Conservation (phyloP, 2,888 invertebrate genomes). For the Blastobasis lacticolella region DNA sequence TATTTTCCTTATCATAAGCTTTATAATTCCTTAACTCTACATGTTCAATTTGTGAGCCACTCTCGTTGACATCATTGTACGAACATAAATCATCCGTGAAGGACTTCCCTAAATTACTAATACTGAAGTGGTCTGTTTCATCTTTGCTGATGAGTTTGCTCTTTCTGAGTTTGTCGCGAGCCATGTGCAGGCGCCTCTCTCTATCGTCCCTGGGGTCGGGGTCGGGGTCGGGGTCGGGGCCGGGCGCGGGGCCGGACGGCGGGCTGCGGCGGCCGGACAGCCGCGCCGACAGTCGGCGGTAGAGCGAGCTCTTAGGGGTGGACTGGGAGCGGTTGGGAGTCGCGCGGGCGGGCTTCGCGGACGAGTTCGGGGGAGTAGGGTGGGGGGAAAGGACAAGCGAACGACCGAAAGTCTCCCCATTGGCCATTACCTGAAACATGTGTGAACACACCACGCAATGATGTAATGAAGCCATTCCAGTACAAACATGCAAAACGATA, state of each 20-base stretch:
- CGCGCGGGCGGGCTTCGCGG: conserved; percentile 45
- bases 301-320: conserved; percentile 63
- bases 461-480: conserved; percentile 74
- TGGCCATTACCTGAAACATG: conserved; percentile 82
- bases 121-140: conserved; percentile 40
- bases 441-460: conserved; percentile 75
- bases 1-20: conserved; percentile 54
- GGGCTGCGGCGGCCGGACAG: conserved; percentile 54
- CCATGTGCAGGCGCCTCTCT: conserved; percentile 45
- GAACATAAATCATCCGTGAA: conserved; percentile 40
- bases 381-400: conserved; percentile 74
- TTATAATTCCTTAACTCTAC: conserved; percentile 42
- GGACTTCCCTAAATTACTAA: conserved; percentile 50
- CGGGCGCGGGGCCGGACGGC: conserved; percentile 41
- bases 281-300: conserved; percentile 63
- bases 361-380: conserved; percentile 53
- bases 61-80: conserved; percentile 30
- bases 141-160: conserved; percentile 39
- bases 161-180: conserved; percentile 46
- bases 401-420: conserved; percentile 78
- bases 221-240: conserved; percentile 21
- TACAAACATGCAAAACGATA: conserved; percentile 68
- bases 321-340: conserved; percentile 59
- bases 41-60: conserved; percentile 30
- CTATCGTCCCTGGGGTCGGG: conserved; percentile 32